phyloP scores from a whole-genome alignment of 23 tunicate species.

The Phallusia fumigata region DNA sequence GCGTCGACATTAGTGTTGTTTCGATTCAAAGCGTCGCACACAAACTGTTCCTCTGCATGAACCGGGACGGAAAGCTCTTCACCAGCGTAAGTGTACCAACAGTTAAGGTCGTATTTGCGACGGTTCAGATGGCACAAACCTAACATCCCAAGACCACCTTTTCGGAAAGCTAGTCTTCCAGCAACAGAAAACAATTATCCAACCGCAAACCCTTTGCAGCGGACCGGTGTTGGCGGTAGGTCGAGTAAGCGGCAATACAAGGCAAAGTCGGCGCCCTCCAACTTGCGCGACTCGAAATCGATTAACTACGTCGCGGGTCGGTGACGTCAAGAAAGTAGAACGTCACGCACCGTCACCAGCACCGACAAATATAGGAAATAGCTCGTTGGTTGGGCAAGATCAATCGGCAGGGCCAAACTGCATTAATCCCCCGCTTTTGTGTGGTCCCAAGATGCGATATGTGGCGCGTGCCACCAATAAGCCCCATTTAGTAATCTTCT shows the following conservation, averaged over 20 bases:
- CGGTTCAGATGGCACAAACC: background rate
- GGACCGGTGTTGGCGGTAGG: background rate
- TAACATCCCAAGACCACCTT: background rate
- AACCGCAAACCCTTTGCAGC: slow-evolving; percentile 3
- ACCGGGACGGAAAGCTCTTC: slow-evolving; percentile 41
- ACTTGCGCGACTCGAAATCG: background rate
- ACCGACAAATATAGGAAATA: slow-evolving; percentile 1
- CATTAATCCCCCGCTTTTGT: background rate
- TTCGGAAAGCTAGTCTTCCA: background rate
- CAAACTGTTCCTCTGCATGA: slow-evolving; percentile 71
- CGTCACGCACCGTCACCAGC: slow-evolving; percentile 12
- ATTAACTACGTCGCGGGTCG: background rate
- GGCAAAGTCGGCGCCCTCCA: background rate
- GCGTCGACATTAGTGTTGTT: slow-evolving; percentile 66
- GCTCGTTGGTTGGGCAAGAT: background rate
- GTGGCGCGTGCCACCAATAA: too few relatives aligned
- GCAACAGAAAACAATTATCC: too few relatives aligned
- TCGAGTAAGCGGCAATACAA: background rate
- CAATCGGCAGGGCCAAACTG: background rate
- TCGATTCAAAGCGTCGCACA: slow-evolving; percentile 46
- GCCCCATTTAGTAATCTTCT: too few relatives aligned
- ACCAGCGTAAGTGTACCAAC: slow-evolving; percentile 53
- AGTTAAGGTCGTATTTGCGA: background rate
- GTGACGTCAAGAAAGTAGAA: background rate
- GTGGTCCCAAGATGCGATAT: background rate